Evolutionary conservation across 2,113 vertebrate species (phyloP).

Genomic region (Antennarius striatus): DNA sequence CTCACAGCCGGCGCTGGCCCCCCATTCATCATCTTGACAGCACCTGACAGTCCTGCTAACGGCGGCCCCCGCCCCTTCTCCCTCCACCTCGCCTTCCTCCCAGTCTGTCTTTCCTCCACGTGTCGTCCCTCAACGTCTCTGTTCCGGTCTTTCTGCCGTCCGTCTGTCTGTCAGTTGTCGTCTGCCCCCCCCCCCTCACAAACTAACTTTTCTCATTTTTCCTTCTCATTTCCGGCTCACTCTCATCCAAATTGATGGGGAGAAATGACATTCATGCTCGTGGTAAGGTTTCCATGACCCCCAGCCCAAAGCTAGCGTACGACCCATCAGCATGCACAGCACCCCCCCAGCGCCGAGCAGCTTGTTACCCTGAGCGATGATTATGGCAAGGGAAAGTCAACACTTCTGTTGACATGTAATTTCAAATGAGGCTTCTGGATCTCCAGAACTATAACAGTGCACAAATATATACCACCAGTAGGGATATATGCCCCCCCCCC

Average conservation of each 20-base stretch:
- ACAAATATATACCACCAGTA: conserved; percentile 32
- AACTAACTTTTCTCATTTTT: neutral
- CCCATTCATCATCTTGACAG: conserved; percentile 73
- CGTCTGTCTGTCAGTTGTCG: neutral
- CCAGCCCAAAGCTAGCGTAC: neutral
- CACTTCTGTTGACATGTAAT: conserved; percentile 28
- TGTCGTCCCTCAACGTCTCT: conserved; percentile 30
- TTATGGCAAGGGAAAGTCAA: conserved; percentile 16
- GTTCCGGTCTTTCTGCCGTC: conserved; percentile 38
- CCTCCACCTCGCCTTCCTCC: conserved; percentile 30
- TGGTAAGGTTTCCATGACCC: conserved; percentile 18
- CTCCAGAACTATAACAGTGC: conserved; percentile 24
- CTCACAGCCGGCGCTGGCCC: conserved; percentile 63
- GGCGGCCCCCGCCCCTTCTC: conserved; percentile 25
- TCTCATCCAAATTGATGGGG: conserved; percentile 14
- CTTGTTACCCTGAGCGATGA: conserved; percentile 50
- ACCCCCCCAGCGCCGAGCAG: conserved; percentile 2
- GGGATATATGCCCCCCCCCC: conserved; percentile 4
- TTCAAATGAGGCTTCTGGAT: conserved; percentile 23
- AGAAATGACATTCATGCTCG: neutral
- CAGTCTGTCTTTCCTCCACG: conserved; percentile 46
- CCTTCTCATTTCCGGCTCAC: no score
- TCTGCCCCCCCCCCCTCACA: no score
- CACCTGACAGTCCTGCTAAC: conserved; percentile 61
- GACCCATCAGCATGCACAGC: conserved; percentile 20